phyloP scores from a whole-genome alignment of 1,140 invertebrate species.

The Ericerus pela region DNA sequence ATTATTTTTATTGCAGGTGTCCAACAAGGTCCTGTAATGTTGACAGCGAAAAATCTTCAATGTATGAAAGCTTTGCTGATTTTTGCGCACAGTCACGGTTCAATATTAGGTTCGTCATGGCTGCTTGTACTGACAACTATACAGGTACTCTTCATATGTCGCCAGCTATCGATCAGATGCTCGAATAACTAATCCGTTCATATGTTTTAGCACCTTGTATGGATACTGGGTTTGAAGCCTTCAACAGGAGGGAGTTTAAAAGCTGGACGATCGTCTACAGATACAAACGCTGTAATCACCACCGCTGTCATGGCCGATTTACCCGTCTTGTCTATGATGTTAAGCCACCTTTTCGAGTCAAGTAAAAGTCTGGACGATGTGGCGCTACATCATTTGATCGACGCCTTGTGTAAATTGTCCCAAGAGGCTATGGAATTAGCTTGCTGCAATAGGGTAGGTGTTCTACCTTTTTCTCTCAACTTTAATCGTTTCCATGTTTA shows the following conservation, averaged over 20 bases:
- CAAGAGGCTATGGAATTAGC: constrained; percentile 95
- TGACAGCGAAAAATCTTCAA: constrained; percentile 93
- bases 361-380: constrained; percentile 88
- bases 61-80: constrained; percentile 82
- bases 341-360: constrained; percentile 85
- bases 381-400: constrained; percentile 87
- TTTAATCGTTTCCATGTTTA: neutral
- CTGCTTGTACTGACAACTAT: constrained; percentile 86
- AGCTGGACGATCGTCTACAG: constrained; percentile 39
- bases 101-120: constrained; percentile 84
- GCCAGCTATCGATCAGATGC: neutral
- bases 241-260: constrained; percentile 83
- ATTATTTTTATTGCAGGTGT: constrained; percentile 34
- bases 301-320: constrained; percentile 92
- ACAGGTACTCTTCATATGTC: constrained; percentile 36
- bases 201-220: constrained; percentile 68
- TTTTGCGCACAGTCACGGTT: constrained; percentile 81
- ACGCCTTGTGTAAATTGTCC: constrained; percentile 89
- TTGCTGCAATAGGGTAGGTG: constrained; percentile 71
- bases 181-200: neutral
- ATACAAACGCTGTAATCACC: constrained; percentile 83
- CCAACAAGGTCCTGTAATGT: constrained; percentile 90
- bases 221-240: constrained; percentile 93
- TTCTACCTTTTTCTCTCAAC: neutral
- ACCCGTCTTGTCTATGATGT: constrained; percentile 80